Percentiles rank a stretch among this genome's conserved stretches.
Evolutionary conservation across 2,113 vertebrate species (phyloP).

Genomic region (Trichomycterus rosablanca): DNA sequence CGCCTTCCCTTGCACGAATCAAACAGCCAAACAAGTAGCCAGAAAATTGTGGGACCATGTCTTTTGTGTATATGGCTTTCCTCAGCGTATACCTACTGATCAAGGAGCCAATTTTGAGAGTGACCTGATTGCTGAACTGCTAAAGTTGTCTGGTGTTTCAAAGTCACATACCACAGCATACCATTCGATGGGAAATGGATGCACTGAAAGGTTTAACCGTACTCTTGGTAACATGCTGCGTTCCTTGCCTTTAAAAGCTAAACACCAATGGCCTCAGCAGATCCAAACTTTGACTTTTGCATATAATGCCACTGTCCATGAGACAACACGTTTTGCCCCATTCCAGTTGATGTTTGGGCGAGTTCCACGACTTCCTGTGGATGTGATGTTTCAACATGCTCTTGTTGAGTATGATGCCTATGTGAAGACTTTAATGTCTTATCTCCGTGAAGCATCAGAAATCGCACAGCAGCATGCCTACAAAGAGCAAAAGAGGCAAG

Average conservation of each 20-base stretch:
- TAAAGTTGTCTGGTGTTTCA: too few relatives aligned
- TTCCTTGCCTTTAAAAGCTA: neutral
- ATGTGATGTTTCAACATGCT: neutral
- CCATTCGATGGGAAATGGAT: neutral
- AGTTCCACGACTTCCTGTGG: neutral
- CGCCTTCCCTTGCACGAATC: too few relatives aligned
- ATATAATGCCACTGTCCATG: slow-evolving; percentile 3
- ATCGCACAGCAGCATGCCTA: neutral
- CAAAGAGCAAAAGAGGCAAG: neutral
- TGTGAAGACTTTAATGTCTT: neutral
- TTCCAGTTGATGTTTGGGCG: slow-evolving; percentile 7
- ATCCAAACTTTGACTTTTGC: neutral
- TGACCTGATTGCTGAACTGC: too few relatives aligned
- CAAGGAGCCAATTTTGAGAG: too few relatives aligned
- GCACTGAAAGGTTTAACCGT: neutral
- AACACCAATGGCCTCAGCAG: neutral
- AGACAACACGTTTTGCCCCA: slow-evolving; percentile 1
- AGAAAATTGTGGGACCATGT: too few relatives aligned
- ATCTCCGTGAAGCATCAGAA: neutral
- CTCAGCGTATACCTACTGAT: too few relatives aligned
- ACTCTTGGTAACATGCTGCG: neutral
- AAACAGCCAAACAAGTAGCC: too few relatives aligned
- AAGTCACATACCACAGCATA: too few relatives aligned
- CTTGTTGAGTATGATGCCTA: neutral
- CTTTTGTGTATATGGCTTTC: too few relatives aligned